Conservation (phyloP, 1,140 invertebrate species). For the Pogonomyrmex barbatus region DNA sequence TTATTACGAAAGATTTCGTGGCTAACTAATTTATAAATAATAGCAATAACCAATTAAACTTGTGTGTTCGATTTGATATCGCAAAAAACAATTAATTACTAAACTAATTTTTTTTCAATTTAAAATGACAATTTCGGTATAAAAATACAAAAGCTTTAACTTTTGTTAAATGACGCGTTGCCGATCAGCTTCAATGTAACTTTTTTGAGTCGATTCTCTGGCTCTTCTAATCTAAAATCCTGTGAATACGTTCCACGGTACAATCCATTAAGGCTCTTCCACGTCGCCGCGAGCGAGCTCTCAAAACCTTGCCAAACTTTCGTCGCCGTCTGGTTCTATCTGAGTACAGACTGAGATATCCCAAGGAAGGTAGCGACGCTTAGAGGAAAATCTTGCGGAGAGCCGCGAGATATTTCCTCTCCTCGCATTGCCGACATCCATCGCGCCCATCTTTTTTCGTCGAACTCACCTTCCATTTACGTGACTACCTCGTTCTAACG, state of each 20-base stretch:
- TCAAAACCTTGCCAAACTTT: constrained; percentile 79
- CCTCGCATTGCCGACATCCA: constrained; percentile 22
- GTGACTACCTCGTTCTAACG: constrained; percentile 47
- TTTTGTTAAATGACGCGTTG: background rate
- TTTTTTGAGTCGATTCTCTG: background rate
- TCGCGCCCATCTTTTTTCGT: constrained; percentile 36
- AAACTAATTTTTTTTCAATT: background rate
- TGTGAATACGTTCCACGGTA: constrained; percentile 79
- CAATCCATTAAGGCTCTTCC: constrained; percentile 85
- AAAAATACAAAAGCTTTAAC: background rate
- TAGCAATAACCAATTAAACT: background rate
- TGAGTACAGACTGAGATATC: constrained; percentile 81
- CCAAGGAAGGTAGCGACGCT: constrained; percentile 35
- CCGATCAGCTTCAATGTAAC: constrained; percentile 11
- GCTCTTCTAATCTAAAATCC: constrained; percentile 70
- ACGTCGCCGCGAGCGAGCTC: constrained; percentile 79
- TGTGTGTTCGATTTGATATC: background rate
- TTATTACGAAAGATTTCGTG: background rate
- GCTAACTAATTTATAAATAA: no score
- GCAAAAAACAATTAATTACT: background rate
- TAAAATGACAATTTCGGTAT: background rate
- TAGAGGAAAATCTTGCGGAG: constrained; percentile 63
- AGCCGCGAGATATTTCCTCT: constrained; percentile 62
- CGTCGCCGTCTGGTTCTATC: constrained; percentile 71
- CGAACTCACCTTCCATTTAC: constrained; percentile 54